Base-by-base conservation (phyloP, 2,888 invertebrate genomes). In the Beris morrisii region DNA sequence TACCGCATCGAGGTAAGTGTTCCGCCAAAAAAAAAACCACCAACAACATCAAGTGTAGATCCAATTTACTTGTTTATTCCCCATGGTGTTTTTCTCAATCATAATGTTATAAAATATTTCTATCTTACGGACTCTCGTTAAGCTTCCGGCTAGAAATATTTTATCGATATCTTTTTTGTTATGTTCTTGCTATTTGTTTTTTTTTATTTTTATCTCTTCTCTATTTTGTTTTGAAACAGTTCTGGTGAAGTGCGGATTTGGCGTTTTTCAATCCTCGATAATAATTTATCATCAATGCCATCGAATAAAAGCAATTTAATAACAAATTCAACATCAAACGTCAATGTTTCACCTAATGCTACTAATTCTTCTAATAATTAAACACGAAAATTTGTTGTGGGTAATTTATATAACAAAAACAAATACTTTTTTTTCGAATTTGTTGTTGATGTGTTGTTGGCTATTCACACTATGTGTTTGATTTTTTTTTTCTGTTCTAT, bases 1-100 rank as follows among this genome's bases (percentile, higher is more conserved):
- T 80, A 92, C 93, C 43, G 93, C 92, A 44, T 91, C 92, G 78
- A 92, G 89, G 92, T 92, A 77, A 85, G 89, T 86, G 15, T 61
- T 52, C 6, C n/a, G 11, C n/a, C n/a, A 52, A 52, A 52, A 13
- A 52, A 15, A 52, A 7, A 4, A 28, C 22, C 15, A 50, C 50
- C 22, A 22, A 52, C 11, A 44, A 44, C 44, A 12, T 52, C 11
- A 11, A 11, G 22, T 52, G 52, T 52, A 22, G 22, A 22, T 22
- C 22, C 22, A 22, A n/a, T n/a, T n/a, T n/a, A n/a, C n/a, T n/a
- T 22, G 22, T 22, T 22, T 22, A 22, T 22, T 22, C 22, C 22
- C 22, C 22, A 22, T 22, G 22, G 22, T 22, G 22, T n/a, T n/a
- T n/a, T n/a, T n/a, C n/a, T n/a, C n/a, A n/a, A n/a, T n/a, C n/a